Percentiles rank a stretch among this genome's conserved stretches.
Evolutionary conservation across 2,113 vertebrate genomes (phyloP).

Genomic region (Lanius collurio): DNA sequence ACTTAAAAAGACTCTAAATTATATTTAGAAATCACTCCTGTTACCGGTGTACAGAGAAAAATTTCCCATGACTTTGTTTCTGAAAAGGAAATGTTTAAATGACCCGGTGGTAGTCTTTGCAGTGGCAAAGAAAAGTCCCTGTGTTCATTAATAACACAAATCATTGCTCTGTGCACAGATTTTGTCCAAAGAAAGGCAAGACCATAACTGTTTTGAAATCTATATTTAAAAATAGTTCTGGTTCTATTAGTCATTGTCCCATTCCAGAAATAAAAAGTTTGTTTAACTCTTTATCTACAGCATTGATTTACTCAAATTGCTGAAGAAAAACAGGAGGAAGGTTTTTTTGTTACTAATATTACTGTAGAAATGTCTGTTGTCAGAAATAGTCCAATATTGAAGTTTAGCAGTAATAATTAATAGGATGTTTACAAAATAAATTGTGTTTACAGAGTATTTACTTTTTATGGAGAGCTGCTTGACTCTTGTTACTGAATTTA

Average conservation of each 20-base stretch:
- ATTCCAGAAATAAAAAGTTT: constrained; percentile 44
- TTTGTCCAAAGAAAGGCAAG: constrained; percentile 67
- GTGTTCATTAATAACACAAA: constrained; percentile 30
- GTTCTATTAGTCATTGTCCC: constrained; percentile 57
- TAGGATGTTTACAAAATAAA: background rate
- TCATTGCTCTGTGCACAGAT: background rate
- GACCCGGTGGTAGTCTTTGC: background rate
- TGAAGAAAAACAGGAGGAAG: background rate
- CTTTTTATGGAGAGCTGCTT: background rate
- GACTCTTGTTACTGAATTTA: background rate
- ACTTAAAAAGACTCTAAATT: background rate
- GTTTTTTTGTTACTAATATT: background rate
- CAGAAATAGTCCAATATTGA: background rate
- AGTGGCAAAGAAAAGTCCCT: background rate
- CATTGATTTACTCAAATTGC: background rate
- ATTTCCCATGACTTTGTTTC: constrained; percentile 21
- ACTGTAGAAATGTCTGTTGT: background rate
- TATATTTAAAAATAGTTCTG: constrained; percentile 55
- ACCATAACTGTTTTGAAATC: constrained; percentile 46
- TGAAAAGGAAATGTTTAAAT: constrained; percentile 24
- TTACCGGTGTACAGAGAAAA: rapidly evolving
- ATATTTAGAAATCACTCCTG: constrained; percentile 1
- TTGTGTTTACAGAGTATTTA: background rate
- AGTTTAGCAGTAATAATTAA: background rate
- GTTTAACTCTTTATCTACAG: constrained; percentile 36